Base-by-base conservation (phyloP, 2,113 vertebrate genomes). In the Bubo blakistoni region DNA sequence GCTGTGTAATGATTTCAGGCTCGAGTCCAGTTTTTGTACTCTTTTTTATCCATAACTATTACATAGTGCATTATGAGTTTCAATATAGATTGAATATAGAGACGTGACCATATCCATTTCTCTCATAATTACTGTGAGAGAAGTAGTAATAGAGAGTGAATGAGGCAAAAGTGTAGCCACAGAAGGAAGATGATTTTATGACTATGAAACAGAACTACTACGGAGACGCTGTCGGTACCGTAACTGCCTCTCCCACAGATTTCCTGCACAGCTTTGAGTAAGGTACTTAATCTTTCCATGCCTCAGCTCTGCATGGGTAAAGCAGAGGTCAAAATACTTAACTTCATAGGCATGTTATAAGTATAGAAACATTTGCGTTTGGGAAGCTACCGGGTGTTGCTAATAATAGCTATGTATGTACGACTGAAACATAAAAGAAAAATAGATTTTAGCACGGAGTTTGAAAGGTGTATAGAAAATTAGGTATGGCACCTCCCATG, bases 311-410 rank as follows among this genome's bases (percentile, higher is more conserved):
- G 70, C 70, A 88, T 59, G 92, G 40, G 84, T 78, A 94, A 96
- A 96, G 81, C 77, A 83, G 82, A 81, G 91, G 89, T 94, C 92
- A 92, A 94, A 95, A 95, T 94, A 92, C 93, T 94, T 94, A 86
- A 93, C 92, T 90, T 97, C 86, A 82, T 13, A 90, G 90, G 74
- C 90, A 91, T 81, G 90, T 77, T 92, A 7, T 81, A 94, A 84
- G 40, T 80, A 82, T 73, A 92, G 93, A 93, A 92, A 91, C 84
- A 96, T 95, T 96, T 92, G 78, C 16, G 21, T 95, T 92, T 87
- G 76, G 38, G 70, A 92, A 93, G 88, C 83, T 83, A 76, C 92
- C 67, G 72, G 16, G 40, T 70, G 38, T 73, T 76, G 16, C 85
- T 93, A 95, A 91, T 80, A 93, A 93, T 58, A 91, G 55, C 47